phyloP scores from a whole-genome alignment of 2,113 vertebrate species.

The Acanthochromis polyacanthus region DNA sequence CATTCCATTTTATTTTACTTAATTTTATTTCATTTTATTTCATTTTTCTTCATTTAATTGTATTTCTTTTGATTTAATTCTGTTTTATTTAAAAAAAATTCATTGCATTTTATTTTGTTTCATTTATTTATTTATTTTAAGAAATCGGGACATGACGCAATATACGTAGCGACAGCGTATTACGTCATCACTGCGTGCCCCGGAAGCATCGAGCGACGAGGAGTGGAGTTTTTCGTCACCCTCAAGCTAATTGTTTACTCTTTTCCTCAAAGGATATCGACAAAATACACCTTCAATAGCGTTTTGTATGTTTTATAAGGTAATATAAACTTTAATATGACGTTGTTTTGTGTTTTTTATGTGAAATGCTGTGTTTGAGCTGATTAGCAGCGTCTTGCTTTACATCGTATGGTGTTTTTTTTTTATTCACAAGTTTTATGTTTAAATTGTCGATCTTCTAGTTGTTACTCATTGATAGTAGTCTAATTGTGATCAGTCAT shows the following conservation, averaged over 20 bases:
- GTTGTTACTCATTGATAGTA: too few relatives aligned
- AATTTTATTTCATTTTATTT: background rate
- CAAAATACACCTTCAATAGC: fast-evolving
- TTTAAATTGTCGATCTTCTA: background rate
- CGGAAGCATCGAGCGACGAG: background rate
- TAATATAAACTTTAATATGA: background rate
- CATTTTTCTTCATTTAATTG: background rate
- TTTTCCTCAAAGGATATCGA: background rate
- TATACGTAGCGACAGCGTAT: background rate
- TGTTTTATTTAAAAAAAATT: background rate
- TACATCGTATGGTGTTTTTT: background rate
- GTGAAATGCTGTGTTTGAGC: background rate
- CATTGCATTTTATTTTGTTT: background rate
- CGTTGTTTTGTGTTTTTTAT: fast-evolving
- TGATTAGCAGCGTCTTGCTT: background rate
- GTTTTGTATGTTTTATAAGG: conserved; percentile 42
- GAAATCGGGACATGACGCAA: background rate
- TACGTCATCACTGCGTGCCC: conserved; percentile 65
- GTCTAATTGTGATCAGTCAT: too few relatives aligned
- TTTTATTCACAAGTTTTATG: background rate
- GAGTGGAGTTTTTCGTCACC: fast-evolving
- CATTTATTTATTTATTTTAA: background rate
- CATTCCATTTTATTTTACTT: background rate
- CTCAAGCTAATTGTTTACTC: background rate
- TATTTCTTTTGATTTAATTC: background rate